Base-by-base conservation (phyloP, 2,888 invertebrate genomes). In the Alloplasta piceator region DNA sequence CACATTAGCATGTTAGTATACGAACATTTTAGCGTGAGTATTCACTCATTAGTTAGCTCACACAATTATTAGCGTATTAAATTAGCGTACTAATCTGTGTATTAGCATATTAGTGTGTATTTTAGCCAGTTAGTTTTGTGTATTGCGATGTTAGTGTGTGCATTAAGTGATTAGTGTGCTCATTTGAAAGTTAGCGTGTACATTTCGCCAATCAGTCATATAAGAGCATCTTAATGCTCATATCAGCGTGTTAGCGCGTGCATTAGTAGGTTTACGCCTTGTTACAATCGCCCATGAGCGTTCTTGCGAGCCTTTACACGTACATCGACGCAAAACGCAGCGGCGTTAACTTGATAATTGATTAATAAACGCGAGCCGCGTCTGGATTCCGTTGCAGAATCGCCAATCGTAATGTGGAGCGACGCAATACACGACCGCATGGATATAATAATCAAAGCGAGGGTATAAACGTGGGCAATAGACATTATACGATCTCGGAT, bases 281-380 rank as follows among this genome's bases (percentile, higher is more conserved):
- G 46, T n/a, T 48, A 12, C 48, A 12, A 26, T 26, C 48, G 48
- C 10, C 10, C 5, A 12, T 12, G 48, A 48, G 16, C 6, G 61
- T 12, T 10, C 12, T 7, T 9, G 60, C 26, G 63, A 16, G 46
- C 16, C 14, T 12, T 26, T 50, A n/a, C 39, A 38, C 38, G 55
- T 5, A 14, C 5, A 12, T 5, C 48, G 48, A 12, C 58, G 60
- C 36, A 10, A 12, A 43, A n/a, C 14, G 5, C 10, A 26, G 41
- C 26, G 52, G 48, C 61, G 39, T n/a, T 63, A 63, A 72, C 72
- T 43, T 61, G 72, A 50, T 72, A 72, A 72, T 61, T 61, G 61
- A 63, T 72, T 72, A 55, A 72, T 72, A 6, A 72, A 63, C 61
- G 71, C 38, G 52, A 39, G 50, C 10, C n/a, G 61, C 41, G 41